Evolutionary conservation across 2,797 vertebrate genomes (phyloP), one percentile per base, ranked within the genome.

Genomic region (Parotocinclus haroldoi): DNA sequence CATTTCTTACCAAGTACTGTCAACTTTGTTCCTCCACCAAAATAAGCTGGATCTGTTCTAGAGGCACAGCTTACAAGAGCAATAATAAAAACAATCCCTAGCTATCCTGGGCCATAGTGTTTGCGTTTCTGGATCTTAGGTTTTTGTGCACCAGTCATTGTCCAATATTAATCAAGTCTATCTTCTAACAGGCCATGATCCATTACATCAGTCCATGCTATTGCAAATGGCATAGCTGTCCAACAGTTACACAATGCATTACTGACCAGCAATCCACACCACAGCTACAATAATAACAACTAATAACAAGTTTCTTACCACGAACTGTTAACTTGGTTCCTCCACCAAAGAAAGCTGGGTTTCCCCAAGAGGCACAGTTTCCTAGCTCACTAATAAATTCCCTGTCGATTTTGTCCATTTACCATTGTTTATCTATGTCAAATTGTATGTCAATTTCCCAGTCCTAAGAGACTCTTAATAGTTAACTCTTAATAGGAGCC

Each of bases 291-390:
- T 14, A n/a, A n/a, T n/a, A n/a, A n/a, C n/a, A n/a, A 12, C 4
- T n/a, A 49, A 49, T 8, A 50, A 1, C 6, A 0, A 48, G 1
- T 19, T 58, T 42, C 79, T 79, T 68, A 86, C 81, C 82, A 54
- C 73, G 1, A 50, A 86, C 85, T 3, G 79, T 81, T 57, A 88
- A 78, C 52, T 67, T 80, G 9, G 82, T 86, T 74, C 84, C 87
- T 0, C 64, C 7, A 10, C 85, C 83, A 53, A 86, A 38, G 55
- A 1, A 54, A 64, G 68, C 44, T 36, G 16, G 50, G 16, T 11
- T 4, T 8, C 46, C 1, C 39, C 6, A 54, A 50, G 13, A n/a
- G n/a, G 14, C 48, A 85, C 85, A 81, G 81, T 78, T 66, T 10
- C 58, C 0, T 0, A 1, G 3, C 53, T 56, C 72, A 40, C 27